Base-by-base conservation (phyloP, 2,113 vertebrate genomes). In the Eira barbara region DNA sequence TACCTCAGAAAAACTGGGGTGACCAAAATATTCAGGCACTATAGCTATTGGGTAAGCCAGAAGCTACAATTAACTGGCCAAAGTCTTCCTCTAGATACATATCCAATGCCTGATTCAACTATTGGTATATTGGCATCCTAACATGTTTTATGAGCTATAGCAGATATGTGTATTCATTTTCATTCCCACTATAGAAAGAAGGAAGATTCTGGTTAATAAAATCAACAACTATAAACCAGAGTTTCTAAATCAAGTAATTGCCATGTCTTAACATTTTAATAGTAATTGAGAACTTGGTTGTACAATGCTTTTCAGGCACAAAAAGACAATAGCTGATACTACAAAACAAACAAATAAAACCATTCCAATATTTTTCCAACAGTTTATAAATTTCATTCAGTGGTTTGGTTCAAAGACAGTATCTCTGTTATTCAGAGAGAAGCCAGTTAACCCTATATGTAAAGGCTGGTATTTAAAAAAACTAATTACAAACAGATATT, bases 61-160 rank as follows among this genome's bases (percentile, higher is more conserved):
- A 93, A 93, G n/a, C 29, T 57, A 67, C 18, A 83, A 36, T 17
- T 82, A 79, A 67, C 55, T 91, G 69, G 20, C 6, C 59, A 29
- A 52, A 80, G 0, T 9, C 12, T 47, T 96, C n/a, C 20, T 59
- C 1, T 71, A 67, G 6, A 11, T 71, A 1, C 8, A 13, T 59
- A 4, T 47, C 2, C 10, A 55, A 8, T 59, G 10, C 9, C 14
- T 17, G 2, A 15, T 45, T 78, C 34, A 59, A 15, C 25, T 42
- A 0, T 42, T 55, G 18, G 18, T 3, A 0, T 69, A 42, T 4
- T 52, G 36, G 8, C 3, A 47, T 69, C 9, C 10, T 67, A 7
- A 11, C 27, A 0, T 34, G 15, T 78, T 69, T 81, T 86, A 34
- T 69, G 34, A 12, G 36, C 29, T 85, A 14, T 61, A 49, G 2